Percentiles rank a stretch among this genome's conserved stretches.
phyloP scores from a whole-genome alignment of 2,888 invertebrate species.

The Trachelus iudaicus region DNA sequence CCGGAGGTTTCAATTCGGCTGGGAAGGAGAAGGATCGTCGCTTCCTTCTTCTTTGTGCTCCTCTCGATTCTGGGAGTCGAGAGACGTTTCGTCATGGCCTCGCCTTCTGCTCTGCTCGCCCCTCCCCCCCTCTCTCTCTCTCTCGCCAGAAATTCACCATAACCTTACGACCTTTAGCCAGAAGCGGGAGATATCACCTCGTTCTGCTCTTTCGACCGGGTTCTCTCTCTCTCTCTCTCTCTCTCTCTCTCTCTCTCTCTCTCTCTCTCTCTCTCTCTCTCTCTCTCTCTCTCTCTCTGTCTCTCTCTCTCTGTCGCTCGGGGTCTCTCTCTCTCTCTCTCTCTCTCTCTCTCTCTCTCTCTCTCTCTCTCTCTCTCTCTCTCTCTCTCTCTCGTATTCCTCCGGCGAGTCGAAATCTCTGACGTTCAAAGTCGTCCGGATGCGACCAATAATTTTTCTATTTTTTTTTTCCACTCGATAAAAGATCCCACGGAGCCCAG shows the following conservation, averaged over 20 bases:
- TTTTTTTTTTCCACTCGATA: background rate
- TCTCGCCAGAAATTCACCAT: background rate
- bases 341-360: slow-evolving; percentile 1
- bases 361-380: background rate
- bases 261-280: background rate
- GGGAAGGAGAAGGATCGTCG: background rate
- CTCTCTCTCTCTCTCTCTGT: background rate
- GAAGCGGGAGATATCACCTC: too few species aligned
- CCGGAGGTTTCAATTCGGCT: slow-evolving; percentile 10
- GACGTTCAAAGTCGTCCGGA: too few species aligned
- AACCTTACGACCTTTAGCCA: too few species aligned
- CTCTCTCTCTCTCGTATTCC: too few species aligned
- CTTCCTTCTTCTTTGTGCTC: too few species aligned
- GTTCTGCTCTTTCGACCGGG: background rate
- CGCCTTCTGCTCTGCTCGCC: background rate
- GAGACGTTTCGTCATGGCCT: background rate
- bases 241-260: slow-evolving; percentile 3
- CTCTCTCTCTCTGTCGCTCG: background rate
- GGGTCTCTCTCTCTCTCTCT: slow-evolving; percentile 1
- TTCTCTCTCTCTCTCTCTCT: slow-evolving; percentile 1
- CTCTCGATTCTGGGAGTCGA: too few species aligned
- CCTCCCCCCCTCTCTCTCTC: background rate
- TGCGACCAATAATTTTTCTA: background rate
- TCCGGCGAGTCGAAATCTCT: too few species aligned
- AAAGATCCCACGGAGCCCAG: too few species aligned